Evolutionary conservation across 2,888 invertebrate genomes (phyloP), one percentile per base, ranked within the genome.

Genomic region (Dendrolimus houi): DNA sequence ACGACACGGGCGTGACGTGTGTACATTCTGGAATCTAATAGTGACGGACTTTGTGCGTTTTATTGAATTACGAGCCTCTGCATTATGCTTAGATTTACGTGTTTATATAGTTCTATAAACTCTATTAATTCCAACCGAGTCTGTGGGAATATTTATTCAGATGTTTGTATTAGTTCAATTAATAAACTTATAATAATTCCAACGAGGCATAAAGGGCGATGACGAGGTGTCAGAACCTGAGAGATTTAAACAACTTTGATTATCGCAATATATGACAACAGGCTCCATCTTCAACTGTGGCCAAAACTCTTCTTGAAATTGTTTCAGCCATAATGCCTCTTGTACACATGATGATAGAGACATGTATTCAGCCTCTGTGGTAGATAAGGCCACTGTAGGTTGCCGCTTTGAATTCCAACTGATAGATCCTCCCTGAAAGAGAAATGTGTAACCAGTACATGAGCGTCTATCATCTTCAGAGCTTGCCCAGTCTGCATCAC

Each of bases 401-500:
- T 67, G 64, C 55, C 60, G 64, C 9, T 60, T 55, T 1, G 69
- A 69, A 54, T 56, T 55, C 70, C 72, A 71, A 2, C 59, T 56
- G 40, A 71, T 57, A 9, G 62, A 58, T 3, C 47, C 70, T 58
- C 59, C 60, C 59, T 71, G 67, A 59, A 64, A 65, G 2, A 68
- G 8, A 61, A 69, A 70, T 40, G 58, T 41, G 14, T 69, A 68
- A 7, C 70, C 70, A 0, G 69, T 67, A 56, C 66, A 68, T 0
- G 69, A 69, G 53, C 64, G 57, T 53, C 69, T 52, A 47, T 69
- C 68, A 9, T 57, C 41, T 40, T 40, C 8, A 17, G 62, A 56
- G 14, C 54, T 61, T 0, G 66, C 71, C 71, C 69, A 72, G 54
- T 74, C 71, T 40, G 72, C 60, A 64, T 71, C 62, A 56, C 65